Conservation (phyloP, 2,113 vertebrate species). For the Myiopsitta monachus region DNA sequence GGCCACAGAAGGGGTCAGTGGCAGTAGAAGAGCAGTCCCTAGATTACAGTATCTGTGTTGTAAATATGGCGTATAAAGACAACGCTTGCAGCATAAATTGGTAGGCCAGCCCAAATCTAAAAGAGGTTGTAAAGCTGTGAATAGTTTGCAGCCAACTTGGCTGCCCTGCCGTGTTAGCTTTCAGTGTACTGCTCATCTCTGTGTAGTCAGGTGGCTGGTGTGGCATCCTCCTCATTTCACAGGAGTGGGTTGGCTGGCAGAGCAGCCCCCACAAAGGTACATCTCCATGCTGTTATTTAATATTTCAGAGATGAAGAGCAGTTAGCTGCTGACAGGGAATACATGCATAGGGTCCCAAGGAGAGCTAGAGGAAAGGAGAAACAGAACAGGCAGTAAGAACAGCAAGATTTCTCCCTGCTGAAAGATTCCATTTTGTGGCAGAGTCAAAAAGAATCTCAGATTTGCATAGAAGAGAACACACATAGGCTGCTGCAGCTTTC, state of each 20-base stretch:
- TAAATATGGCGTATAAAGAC: neutral
- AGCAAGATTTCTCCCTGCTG: neutral
- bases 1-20: neutral
- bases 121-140: neutral
- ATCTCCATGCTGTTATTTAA: neutral
- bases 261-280: neutral
- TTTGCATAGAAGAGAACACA: neutral
- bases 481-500: neutral
- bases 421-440: neutral
- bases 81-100: neutral
- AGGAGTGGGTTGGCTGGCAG: neutral
- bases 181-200: rapidly evolving
- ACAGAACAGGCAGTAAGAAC: neutral
- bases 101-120: neutral
- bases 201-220: neutral
- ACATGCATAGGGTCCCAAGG: neutral
- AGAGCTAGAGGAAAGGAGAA: neutral
- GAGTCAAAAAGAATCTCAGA: neutral
- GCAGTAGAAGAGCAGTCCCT: neutral
- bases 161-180: neutral
- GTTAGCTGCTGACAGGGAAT: neutral
- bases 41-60: neutral
- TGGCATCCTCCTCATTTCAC: neutral
- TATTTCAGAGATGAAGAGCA: neutral
- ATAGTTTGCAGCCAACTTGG: neutral